A percentile compares a stretch with the other conserved stretches of the same genome.
Evolutionary conservation across 2,113 vertebrate species (phyloP).

Genomic region (Salvator merianae): DNA sequence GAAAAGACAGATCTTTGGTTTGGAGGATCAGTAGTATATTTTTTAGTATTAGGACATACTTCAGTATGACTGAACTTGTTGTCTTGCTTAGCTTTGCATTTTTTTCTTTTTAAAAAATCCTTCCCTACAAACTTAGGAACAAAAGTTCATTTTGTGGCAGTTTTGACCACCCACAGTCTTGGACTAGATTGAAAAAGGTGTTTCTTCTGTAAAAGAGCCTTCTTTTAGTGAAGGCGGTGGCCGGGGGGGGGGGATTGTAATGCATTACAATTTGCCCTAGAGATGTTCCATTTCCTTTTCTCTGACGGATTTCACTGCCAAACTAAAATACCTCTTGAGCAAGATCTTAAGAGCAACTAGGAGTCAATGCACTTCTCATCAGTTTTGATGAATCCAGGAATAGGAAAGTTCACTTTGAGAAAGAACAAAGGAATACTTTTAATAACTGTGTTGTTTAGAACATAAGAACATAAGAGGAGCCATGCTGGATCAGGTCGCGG

Average conservation of each 20-base stretch:
- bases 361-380: not conserved
- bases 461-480: too few species aligned
- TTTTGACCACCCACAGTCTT: constrained; percentile 4
- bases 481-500: too few species aligned
- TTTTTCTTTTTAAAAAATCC: not conserved
- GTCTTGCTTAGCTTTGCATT: not conserved
- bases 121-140: not conserved
- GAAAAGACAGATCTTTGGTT: not conserved
- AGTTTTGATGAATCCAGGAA: not conserved
- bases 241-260: not conserved
- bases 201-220: not conserved
- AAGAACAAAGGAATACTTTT: not conserved
- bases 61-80: not conserved
- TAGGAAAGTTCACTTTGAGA: not conserved
- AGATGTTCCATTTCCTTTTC: not conserved
- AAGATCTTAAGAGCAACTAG: not conserved
- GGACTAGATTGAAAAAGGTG: not conserved
- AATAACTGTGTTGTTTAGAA: not conserved
- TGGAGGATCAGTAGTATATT: fast-evolving
- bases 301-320: not conserved
- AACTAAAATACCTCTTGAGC: not conserved
- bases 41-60: not conserved
- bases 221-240: not conserved
- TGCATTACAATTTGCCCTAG: not conserved
- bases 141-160: not conserved